These are phyloP conservation scores for Phrynocephalus vlangalii DNA, from an alignment of 2,797 vertebrate genomes.

Conservation along the genomic window DNA sequence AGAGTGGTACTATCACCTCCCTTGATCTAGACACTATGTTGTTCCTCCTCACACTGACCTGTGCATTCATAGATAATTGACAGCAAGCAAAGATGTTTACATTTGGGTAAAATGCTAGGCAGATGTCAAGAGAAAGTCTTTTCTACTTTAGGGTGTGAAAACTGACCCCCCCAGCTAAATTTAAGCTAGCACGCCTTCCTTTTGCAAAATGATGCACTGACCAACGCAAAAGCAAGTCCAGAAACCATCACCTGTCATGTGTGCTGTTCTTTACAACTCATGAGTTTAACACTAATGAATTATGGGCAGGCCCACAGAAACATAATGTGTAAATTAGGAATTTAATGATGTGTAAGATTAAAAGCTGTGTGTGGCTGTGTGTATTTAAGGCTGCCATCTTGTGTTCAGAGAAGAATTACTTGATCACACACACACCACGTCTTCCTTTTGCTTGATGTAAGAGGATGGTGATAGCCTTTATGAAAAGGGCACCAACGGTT, in stretches of 20 bases:
- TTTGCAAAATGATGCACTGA: slow-evolving; percentile 48
- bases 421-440: slow-evolving; percentile 79
- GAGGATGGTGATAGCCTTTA: slow-evolving; percentile 70
- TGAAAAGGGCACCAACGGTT: slow-evolving; percentile 61
- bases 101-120: slow-evolving; percentile 29
- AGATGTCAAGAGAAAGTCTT: slow-evolving; percentile 48
- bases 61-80: slow-evolving; percentile 28
- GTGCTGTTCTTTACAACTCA: slow-evolving; percentile 82
- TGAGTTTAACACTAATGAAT: slow-evolving; percentile 87
- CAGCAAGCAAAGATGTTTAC: slow-evolving; percentile 45
- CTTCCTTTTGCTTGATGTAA: slow-evolving; percentile 68
- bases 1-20: too few relatives aligned
- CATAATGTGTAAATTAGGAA: slow-evolving; percentile 89
- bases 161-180: slow-evolving; percentile 46
- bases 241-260: slow-evolving; percentile 69
- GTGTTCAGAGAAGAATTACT: slow-evolving; percentile 85
- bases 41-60: not conserved
- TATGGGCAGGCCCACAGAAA: slow-evolving; percentile 87
- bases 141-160: slow-evolving; percentile 58
- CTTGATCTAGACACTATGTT: too few relatives aligned
- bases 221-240: slow-evolving; percentile 67
- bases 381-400: slow-evolving; percentile 89
- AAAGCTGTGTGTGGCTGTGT: slow-evolving; percentile 83
- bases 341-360: slow-evolving; percentile 88
- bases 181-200: slow-evolving; percentile 46